phyloP scores from a whole-genome alignment of 2,888 invertebrate species.

The Xestobium rufovillosum region DNA sequence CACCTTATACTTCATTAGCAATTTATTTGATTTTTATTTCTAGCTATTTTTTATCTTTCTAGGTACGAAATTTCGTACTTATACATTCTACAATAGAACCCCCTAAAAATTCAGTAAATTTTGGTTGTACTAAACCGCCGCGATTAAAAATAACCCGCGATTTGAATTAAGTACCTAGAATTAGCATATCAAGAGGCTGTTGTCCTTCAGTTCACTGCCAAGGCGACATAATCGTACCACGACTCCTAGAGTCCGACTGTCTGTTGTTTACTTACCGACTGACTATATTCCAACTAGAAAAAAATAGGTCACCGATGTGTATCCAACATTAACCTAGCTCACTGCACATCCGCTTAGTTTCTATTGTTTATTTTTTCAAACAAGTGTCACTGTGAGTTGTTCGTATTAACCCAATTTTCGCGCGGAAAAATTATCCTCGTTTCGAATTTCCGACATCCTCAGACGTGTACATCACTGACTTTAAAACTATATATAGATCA shows the following conservation, averaged over 20 bases:
- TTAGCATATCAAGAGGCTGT: constrained; percentile 12
- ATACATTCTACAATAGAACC: too few species aligned
- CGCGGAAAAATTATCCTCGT: neutral
- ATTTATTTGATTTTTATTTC: too few species aligned
- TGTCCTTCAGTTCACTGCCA: constrained; percentile 34
- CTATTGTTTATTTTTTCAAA: constrained; percentile 28
- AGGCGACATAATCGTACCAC: constrained; percentile 21
- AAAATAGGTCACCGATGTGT: constrained; percentile 35
- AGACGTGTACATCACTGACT: neutral
- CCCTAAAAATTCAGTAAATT: too few species aligned
- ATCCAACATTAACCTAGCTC: constrained; percentile 32
- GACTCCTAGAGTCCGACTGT: too few species aligned
- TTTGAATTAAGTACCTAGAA: too few species aligned
- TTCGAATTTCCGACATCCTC: neutral
- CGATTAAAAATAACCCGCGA: too few species aligned
- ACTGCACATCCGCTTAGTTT: constrained; percentile 32
- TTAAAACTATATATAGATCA: too few species aligned
- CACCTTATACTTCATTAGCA: too few species aligned
- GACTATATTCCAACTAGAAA: constrained; percentile 18
- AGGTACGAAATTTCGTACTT: too few species aligned
- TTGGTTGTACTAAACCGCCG: too few species aligned
- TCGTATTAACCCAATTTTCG: neutral
- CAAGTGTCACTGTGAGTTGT: constrained; percentile 27
- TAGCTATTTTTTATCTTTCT: too few species aligned
- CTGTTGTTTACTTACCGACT: constrained; percentile 20